A percentile compares a stretch with the other conserved stretches of the same genome.
phyloP scores from a whole-genome alignment of 2,888 invertebrate genomes.

The Caenorhabditis auriculariae region DNA sequence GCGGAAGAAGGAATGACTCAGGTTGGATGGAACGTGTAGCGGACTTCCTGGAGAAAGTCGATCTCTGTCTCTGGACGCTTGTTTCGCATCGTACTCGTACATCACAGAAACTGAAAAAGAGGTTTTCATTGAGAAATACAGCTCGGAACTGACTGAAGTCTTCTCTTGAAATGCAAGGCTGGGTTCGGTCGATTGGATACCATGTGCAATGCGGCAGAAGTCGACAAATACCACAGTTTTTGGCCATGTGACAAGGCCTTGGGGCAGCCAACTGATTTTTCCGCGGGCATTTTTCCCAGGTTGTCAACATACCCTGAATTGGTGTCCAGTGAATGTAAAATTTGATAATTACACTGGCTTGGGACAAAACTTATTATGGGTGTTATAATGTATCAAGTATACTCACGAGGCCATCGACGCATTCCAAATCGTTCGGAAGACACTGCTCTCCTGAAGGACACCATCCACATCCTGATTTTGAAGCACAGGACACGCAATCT shows the following conservation, averaged over 20 bases:
- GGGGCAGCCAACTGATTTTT: slow-evolving; percentile 3
- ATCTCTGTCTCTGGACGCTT: slow-evolving; percentile 6
- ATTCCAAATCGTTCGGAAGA: slow-evolving; percentile 39
- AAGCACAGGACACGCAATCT: slow-evolving; percentile 55
- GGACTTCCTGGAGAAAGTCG: not conserved
- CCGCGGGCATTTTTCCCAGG: slow-evolving; percentile 40
- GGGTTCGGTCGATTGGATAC: slow-evolving; percentile 44
- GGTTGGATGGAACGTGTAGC: not conserved
- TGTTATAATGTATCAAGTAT: not conserved
- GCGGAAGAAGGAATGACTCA: slow-evolving; percentile 5
- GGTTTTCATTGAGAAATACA: not conserved
- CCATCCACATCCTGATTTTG: slow-evolving; percentile 59
- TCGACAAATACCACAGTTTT: slow-evolving; percentile 54
- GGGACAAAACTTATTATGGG: not conserved
- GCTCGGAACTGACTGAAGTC: slow-evolving; percentile 17
- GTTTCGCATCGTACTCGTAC: slow-evolving; percentile 27
- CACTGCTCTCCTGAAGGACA: slow-evolving; percentile 55
- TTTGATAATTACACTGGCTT: not conserved
- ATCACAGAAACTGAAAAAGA: slow-evolving; percentile 23
- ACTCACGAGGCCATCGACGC: slow-evolving; percentile 39
- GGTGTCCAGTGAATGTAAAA: not conserved
- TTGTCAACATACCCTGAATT: slow-evolving; percentile 31
- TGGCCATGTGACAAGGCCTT: slow-evolving; percentile 47
- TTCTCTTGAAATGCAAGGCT: slow-evolving; percentile 29
- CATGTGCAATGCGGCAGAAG: slow-evolving; percentile 54